Conservation (phyloP, 2,113 vertebrate genomes). For the Gallinago jamesoni region DNA sequence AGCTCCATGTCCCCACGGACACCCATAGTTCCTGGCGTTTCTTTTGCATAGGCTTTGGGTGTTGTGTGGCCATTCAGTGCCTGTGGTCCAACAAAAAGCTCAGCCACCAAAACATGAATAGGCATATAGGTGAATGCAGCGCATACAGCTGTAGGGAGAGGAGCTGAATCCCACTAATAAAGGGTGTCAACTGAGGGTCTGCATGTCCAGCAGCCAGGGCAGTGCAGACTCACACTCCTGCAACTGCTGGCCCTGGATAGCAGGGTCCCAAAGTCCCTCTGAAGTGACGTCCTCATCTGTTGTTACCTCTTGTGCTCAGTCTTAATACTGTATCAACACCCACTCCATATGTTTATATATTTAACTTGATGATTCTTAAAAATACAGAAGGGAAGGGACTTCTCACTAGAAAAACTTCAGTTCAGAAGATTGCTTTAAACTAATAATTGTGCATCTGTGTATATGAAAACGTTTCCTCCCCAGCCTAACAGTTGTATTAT, state of each 20-base stretch:
- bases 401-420: background rate
- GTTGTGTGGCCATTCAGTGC: background rate
- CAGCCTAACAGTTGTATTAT: background rate
- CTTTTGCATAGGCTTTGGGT: background rate
- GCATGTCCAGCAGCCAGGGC: background rate
- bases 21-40: fast-evolving
- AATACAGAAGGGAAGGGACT: background rate
- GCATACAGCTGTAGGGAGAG: background rate
- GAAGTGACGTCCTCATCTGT: background rate
- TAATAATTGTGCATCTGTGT: background rate
- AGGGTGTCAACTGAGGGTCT: background rate
- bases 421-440: background rate
- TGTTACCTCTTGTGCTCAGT: background rate
- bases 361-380: background rate
- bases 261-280: background rate
- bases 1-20: background rate
- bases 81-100: background rate
- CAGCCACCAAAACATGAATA: background rate
- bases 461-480: background rate
- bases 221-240: background rate
- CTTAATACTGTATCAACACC: background rate
- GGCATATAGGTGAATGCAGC: background rate
- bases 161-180: background rate
- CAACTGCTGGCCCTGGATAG: background rate
- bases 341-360: background rate